phyloP scores from a whole-genome alignment of 2,888 invertebrate species.

The Noctuana brunneofusca region DNA sequence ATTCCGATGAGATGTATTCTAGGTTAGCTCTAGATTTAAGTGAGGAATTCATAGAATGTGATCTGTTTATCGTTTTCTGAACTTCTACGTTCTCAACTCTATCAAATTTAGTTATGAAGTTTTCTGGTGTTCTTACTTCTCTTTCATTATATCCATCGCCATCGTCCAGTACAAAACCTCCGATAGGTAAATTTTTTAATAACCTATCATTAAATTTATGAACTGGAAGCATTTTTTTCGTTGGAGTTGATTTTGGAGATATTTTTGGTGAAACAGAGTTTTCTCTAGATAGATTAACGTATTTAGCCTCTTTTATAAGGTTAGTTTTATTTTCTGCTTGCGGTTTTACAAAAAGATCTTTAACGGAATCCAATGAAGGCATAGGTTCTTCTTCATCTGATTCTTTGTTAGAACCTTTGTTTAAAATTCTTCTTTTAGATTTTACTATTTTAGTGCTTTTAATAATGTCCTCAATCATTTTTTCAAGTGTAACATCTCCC shows the following conservation, averaged over 20 bases:
- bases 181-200: slow-evolving; percentile 72
- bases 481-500: slow-evolving; percentile 81
- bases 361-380: slow-evolving; percentile 58
- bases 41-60: slow-evolving; percentile 65
- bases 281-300: slow-evolving; percentile 71
- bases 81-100: slow-evolving; percentile 42
- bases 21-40: slow-evolving; percentile 53
- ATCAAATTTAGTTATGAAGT: slow-evolving; percentile 48
- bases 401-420: slow-evolving; percentile 48
- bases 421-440: slow-evolving; percentile 66
- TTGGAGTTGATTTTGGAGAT: slow-evolving; percentile 68
- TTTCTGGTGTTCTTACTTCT: slow-evolving; percentile 76
- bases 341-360: slow-evolving; percentile 72
- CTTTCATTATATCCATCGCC: slow-evolving; percentile 77
- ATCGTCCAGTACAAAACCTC: slow-evolving; percentile 75
- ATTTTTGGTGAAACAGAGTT: slow-evolving; percentile 74
- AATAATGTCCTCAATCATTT: slow-evolving; percentile 84
- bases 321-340: slow-evolving; percentile 70
- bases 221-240: slow-evolving; percentile 61
- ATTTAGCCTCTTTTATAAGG: slow-evolving; percentile 73
- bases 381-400: slow-evolving; percentile 55
- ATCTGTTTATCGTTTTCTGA: slow-evolving; percentile 55
- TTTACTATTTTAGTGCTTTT: slow-evolving; percentile 81
- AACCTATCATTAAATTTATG: slow-evolving; percentile 67
- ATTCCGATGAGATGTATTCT: slow-evolving; percentile 59